These are phyloP conservation scores for Chlamydotis undulata DNA, from an alignment of 2,113 vertebrate species.

Conservation along the genomic window DNA sequence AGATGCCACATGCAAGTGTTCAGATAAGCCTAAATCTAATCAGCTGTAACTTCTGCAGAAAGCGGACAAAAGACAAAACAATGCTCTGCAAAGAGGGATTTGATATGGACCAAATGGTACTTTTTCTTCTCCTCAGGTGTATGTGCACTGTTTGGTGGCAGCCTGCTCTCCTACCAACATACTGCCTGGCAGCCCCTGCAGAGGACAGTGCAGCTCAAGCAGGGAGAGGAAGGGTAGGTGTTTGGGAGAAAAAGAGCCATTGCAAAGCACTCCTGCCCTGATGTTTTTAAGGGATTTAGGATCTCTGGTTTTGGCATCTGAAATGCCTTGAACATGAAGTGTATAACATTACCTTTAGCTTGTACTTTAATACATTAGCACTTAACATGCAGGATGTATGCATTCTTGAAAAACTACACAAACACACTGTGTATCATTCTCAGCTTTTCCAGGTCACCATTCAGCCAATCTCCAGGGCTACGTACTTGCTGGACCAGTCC, in stretches of 20 bases:
- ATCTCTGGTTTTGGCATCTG: neutral
- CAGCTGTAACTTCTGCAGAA: neutral
- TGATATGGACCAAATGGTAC: neutral
- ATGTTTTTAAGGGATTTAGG: neutral
- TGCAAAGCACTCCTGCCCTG: neutral
- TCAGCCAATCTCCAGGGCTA: conserved; percentile 32
- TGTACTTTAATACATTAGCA: neutral
- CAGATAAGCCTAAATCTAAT: neutral
- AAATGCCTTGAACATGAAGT: neutral
- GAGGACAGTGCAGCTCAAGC: neutral
- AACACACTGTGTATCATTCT: neutral
- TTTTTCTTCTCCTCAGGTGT: neutral
- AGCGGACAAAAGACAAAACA: neutral
- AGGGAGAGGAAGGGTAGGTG: neutral
- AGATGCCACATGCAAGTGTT: neutral
- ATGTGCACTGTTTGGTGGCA: conserved; percentile 12
- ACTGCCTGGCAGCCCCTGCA: neutral
- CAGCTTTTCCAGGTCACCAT: neutral
- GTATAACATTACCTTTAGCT: neutral
- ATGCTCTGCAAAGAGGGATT: neutral
- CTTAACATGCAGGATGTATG: fast-evolving
- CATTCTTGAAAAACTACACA: neutral
- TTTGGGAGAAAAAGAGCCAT: neutral
- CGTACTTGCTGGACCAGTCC: conserved; percentile 41
- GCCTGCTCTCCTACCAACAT: neutral